These are phyloP conservation scores for Drosophila azteca DNA, from an alignment of 1,140 invertebrate genomes.

Conservation along the genomic window DNA sequence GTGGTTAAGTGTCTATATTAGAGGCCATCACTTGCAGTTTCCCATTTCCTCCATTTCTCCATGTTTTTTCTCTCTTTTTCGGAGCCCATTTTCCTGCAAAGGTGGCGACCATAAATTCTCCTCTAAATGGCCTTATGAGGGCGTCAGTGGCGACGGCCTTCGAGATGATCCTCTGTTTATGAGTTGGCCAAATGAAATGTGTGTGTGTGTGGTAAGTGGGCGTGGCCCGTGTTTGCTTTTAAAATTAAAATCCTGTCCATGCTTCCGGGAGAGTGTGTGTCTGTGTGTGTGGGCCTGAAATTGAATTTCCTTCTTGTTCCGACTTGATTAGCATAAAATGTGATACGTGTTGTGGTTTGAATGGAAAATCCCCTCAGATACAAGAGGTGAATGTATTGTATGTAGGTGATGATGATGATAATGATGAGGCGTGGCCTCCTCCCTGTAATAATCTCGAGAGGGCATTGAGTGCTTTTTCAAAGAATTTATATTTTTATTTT, in stretches of 20 bases:
- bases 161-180: conserved; percentile 70
- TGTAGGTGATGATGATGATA: not conserved
- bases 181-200: conserved; percentile 54
- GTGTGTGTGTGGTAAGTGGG: conserved; percentile 9
- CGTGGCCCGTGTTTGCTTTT: conserved; percentile 43
- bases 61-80: conserved; percentile 25
- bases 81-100: conserved; percentile 44
- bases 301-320: conserved; percentile 51
- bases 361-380: conserved; percentile 11
- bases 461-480: conserved; percentile 51
- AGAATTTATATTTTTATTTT: conserved; percentile 72
- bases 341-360: conserved; percentile 48
- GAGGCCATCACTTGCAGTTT: conserved; percentile 72
- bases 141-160: not conserved
- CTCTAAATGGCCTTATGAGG: conserved; percentile 67
- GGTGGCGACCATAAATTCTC: conserved; percentile 69
- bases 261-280: conserved; percentile 11
- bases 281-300: conserved; percentile 30
- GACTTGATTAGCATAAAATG: conserved; percentile 64
- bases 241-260: conserved; percentile 64
- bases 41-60: conserved; percentile 44
- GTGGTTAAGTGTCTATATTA: conserved; percentile 75
- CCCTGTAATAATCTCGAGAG: conserved; percentile 24
- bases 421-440: not conserved
- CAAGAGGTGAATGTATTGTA: too few species aligned